A percentile compares a stretch with the other conserved stretches of the same genome.
Evolutionary conservation across 2,113 vertebrate species (phyloP).

Genomic region (Dasyurus viverrinus): DNA sequence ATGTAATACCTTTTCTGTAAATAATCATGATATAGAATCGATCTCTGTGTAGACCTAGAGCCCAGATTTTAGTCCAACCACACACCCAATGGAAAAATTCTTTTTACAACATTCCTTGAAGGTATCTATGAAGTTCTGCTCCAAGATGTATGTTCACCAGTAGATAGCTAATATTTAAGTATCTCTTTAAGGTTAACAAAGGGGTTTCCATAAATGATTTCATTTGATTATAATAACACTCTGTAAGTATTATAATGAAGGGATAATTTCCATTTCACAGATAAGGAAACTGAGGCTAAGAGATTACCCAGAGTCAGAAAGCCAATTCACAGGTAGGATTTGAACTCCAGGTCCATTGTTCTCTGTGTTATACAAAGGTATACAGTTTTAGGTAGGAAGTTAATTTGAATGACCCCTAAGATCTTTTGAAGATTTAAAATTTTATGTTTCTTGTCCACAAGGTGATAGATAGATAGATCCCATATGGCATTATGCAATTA

Average conservation of each 20-base stretch:
- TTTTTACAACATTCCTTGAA: not conserved
- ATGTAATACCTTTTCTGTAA: not conserved
- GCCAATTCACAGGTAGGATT: not conserved
- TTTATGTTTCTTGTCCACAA: not conserved
- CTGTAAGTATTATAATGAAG: not conserved
- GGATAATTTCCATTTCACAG: not conserved
- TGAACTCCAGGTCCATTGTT: not conserved
- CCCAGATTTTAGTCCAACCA: not conserved
- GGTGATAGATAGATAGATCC: not conserved
- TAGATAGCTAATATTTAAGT: no score
- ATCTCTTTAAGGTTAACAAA: not conserved
- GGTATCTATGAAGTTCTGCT: not conserved
- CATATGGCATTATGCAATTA: not conserved
- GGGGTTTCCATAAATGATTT: not conserved
- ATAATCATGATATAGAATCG: not conserved
- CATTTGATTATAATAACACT: not conserved
- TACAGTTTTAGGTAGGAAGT: not conserved
- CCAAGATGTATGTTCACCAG: not conserved
- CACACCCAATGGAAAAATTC: not conserved
- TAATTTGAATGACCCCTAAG: not conserved
- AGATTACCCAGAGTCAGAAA: not conserved
- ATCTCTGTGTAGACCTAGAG: not conserved
- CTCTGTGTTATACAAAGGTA: not conserved
- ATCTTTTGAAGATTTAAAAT: not conserved
- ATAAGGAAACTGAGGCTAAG: not conserved